Evolutionary conservation across 2,113 vertebrate species (phyloP), one percentile per base, ranked within the genome.

Genomic region (Reinhardtius hippoglossoides): DNA sequence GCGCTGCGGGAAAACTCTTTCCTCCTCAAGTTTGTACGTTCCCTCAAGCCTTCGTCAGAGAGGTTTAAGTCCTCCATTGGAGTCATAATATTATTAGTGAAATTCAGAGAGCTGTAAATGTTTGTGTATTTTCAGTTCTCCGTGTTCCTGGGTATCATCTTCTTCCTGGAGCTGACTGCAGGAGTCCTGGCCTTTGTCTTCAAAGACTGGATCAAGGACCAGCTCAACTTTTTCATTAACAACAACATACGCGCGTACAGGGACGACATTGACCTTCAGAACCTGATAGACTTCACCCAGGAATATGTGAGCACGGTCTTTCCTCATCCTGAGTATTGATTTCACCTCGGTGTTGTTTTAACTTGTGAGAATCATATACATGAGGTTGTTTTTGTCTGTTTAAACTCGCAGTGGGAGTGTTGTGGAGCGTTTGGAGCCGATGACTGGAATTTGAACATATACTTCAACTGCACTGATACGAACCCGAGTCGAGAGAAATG

Each of bases 151-250:
- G 98, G 98, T 63, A 98, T 99, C 83, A 99, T 99, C 89, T 99
- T 99, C 89, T 99, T 99, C 94, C 78, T 99, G 96, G 98, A 99
- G 94, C 88, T 99, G 80, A 99, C 98, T 1, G 96, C 98, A 4
- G 98, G 98, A 26, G 92, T 99, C 71, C 92, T 99, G 92, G 97
- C 98, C 1, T 99, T 99, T 81, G 98, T 99, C 71, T 99, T 99
- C 85, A 99, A 99, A 93, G 97, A 99, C 93, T 99, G 98, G 98
- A 99, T 99, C 91, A 98, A 98, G 92, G 98, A 99, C 92, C 98
- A 99, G 93, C 96, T 99, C 61, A 97, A 99, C 91, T 95, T 99
- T 88, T 99, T 99, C 85, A 99, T 99, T 92, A 98, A 99, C 95
- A 99, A 98, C 92, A 99, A 99, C 93, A 98, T 99, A 93, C 94